Evolutionary conservation across 2,888 invertebrate species (phyloP), one percentile per base, ranked within the genome.

Genomic region (Euclidia mi): DNA sequence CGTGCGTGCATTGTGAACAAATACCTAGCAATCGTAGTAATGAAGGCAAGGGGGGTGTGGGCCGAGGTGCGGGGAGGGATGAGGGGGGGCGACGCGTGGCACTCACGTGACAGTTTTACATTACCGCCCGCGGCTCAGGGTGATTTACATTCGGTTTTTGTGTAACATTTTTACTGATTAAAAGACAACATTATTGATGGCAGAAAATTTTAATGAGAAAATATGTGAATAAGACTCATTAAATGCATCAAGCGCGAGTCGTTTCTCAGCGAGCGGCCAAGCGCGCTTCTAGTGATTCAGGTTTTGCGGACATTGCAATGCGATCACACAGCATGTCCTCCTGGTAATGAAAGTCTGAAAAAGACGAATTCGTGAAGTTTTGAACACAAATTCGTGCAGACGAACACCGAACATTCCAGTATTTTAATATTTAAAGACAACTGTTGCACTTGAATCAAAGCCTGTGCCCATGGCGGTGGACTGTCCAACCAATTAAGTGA

Each of bases 21-120:
- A 93, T 93, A 89, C 90, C 85, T 82, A 82, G 88, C 90, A 89
- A 92, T 94, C 86, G 84, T 53, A 78, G 86, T 94, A 94, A 94
- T 94, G 92, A 92, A 89, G 82, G 84, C 61, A 65, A 73, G 84
- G 85, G 87, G 85, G 78, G 68, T 76, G 45, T 35, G 85, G 78
- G 68, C 76, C 43, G 37, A 65, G 67, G 58, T 52, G 44, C 38
- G 17, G 51, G 43, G 65, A 60, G 70, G 67, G 69, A 25, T 25
- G 65, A 69, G 73, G 64, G 74, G 65, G 67, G 76, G 62, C 2
- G 84, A 44, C 94, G 78, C 92, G 94, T 91, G 94, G 70, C 88
- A 51, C 88, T 84, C 94, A 93, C 94, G 94, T 91, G 94, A 88
- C 91, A 74, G 79, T 82, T 87, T 91, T 89, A 91, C 83, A 87